A percentile compares a stretch with the other conserved stretches of the same genome.
Evolutionary conservation across 2,113 vertebrate genomes (phyloP).

Genomic region (Sminthopsis crassicaudata): DNA sequence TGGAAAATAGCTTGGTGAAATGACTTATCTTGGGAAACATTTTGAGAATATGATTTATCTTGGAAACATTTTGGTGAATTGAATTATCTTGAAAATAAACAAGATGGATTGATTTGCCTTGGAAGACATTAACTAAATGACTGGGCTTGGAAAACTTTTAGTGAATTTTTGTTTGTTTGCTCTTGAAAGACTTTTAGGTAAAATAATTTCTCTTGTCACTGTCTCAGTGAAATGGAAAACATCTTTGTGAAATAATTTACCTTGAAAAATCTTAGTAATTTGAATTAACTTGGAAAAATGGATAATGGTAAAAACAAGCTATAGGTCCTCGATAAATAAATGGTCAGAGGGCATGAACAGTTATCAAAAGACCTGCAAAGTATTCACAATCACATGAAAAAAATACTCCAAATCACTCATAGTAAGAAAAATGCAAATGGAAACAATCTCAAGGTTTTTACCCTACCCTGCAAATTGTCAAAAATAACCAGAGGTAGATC

Average conservation of each 20-base stretch:
- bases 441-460: not conserved
- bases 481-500: not conserved
- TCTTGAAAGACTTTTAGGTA: not conserved
- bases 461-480: no score
- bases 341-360: not conserved
- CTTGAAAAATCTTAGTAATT: not conserved
- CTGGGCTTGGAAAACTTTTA: not conserved
- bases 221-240: not conserved
- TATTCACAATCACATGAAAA: not conserved
- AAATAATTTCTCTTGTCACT: not conserved
- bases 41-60: not conserved
- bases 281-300: not conserved
- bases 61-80: not conserved
- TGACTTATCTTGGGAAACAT: not conserved
- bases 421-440: not conserved
- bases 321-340: not conserved
- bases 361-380: not conserved
- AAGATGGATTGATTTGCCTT: not conserved
- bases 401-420: not conserved
- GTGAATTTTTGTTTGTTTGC: not conserved
- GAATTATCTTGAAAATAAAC: not conserved
- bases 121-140: not conserved
- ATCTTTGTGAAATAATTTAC: not conserved
- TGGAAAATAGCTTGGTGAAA: not conserved
- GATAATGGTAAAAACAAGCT: not conserved